Evolutionary conservation across 2,113 vertebrate genomes (phyloP).

Genomic region (Aspiorhynchus laticeps): DNA sequence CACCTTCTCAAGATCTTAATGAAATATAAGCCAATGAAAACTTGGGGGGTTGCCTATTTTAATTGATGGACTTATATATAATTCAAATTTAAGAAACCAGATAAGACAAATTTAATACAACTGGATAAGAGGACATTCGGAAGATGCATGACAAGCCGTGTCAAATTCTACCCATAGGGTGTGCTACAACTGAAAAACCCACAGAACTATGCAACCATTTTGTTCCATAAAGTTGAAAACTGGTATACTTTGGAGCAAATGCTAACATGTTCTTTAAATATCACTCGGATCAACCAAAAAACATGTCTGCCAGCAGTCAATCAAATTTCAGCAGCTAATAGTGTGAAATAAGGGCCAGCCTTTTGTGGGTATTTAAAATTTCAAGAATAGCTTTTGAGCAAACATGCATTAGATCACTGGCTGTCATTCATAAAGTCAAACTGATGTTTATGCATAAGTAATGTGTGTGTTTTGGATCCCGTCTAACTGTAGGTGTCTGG

Average conservation of each 20-base stretch:
- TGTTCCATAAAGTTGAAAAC: not conserved
- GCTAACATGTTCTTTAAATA: not conserved
- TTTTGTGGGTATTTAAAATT: too few species aligned
- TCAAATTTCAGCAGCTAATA: not conserved
- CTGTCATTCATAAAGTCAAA: not conserved
- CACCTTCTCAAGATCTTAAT: not conserved
- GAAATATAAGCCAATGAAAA: not conserved
- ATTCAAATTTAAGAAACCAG: not conserved
- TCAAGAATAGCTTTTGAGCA: not conserved
- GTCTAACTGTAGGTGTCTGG: constrained; percentile 14
- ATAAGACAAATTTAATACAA: too few species aligned
- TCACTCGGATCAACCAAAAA: not conserved
- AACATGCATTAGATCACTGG: not conserved
- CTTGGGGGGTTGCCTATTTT: not conserved
- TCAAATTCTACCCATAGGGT: too few species aligned
- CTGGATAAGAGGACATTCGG: not conserved
- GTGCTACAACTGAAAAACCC: too few species aligned
- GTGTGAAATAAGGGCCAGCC: not conserved
- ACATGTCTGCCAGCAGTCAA: not conserved
- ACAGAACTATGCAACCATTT: too few species aligned
- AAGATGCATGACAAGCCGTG: too few species aligned
- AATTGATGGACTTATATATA: too few species aligned
- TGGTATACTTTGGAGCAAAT: not conserved
- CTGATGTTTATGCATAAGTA: not conserved
- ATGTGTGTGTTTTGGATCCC: not conserved